Base-by-base conservation (phyloP, 2,888 invertebrate species). In the Trachelus stipa region DNA sequence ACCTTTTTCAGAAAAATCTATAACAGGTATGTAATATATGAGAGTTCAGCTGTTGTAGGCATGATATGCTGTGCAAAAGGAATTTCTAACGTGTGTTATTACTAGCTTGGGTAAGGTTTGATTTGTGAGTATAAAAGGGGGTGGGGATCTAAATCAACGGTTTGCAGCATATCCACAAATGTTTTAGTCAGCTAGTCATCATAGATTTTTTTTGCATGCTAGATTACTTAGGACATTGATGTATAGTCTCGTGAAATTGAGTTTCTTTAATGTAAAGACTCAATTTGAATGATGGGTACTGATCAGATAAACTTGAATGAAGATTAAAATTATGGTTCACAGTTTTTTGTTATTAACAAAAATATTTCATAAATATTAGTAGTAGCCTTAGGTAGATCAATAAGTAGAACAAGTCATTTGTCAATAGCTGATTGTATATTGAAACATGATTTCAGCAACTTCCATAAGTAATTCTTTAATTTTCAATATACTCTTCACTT, bases 11-110 rank as follows among this genome's bases (percentile, higher is more conserved):
- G 30, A 34, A 33, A 69, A 40, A 68, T n/a, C 74, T 30, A 77
- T 74, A 40, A 56, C 68, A 34, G 73, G 77, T 68, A 77, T 71
- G 71, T 33, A 73, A 77, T 37, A 68, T 56, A 30, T 23, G 56
- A 56, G 56, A 56, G 23, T 56, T 56, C 23, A 23, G 23, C 56
- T 56, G 56, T 56, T 56, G 23, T 56, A 56, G 56, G 56, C 56
- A 56, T 56, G 56, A 56, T 56, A 56, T 56, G 56, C 56, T 56
- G 56, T 56, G 56, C 56, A 23, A 56, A 56, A 56, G 56, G 56
- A 56, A 23, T 56, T 56, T 56, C 56, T 56, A 56, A 56, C 23
- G 56, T 56, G 56, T 56, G 56, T 56, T 23, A 56, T 56, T 56
- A 23, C 9, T 56, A 56, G 56, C 2, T 56, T 56, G 56, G 56